Evolutionary conservation across 2,113 vertebrate genomes (phyloP).

Genomic region (Xiphophorus couchianus): DNA sequence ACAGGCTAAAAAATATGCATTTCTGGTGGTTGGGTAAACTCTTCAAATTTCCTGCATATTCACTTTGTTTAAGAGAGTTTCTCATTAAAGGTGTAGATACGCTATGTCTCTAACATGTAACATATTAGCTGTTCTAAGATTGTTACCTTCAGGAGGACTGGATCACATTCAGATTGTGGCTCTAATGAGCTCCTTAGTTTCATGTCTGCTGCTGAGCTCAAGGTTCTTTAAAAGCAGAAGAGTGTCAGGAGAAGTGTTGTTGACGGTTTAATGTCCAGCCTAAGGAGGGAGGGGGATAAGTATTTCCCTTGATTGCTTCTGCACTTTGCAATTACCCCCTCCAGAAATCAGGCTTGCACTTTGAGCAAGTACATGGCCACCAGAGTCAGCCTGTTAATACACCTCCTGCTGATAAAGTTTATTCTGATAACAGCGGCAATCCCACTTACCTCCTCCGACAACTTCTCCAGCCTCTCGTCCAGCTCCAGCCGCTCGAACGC

Average conservation of each 20-base stretch:
- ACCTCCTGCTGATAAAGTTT: slow-evolving; percentile 1
- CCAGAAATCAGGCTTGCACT: slow-evolving; percentile 2
- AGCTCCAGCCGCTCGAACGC: slow-evolving; percentile 95
- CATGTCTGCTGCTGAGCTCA: slow-evolving; percentile 1
- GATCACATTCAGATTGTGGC: not conserved
- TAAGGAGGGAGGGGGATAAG: not conserved
- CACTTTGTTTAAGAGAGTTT: not conserved
- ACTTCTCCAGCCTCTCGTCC: slow-evolving; percentile 93
- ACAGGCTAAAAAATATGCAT: no score
- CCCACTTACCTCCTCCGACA: slow-evolving; percentile 88
- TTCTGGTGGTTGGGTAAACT: no score
- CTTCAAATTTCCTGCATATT: not conserved
- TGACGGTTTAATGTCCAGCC: not conserved
- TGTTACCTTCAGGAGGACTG: not conserved
- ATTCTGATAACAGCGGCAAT: slow-evolving; percentile 4
- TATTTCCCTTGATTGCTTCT: slow-evolving; percentile 5
- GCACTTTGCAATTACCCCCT: not conserved
- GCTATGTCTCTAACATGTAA: not conserved
- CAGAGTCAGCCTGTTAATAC: not conserved
- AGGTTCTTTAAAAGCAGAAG: slow-evolving; percentile 6
- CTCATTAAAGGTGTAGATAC: not conserved
- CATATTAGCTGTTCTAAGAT: not conserved
- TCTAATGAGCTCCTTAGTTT: slow-evolving; percentile 12
- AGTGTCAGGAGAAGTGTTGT: not conserved
- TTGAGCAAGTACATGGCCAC: not conserved